A percentile compares a stretch with the other conserved stretches of the same genome.
These are phyloP conservation scores for Potorous gilbertii DNA, from an alignment of 2,797 vertebrate genomes.

Conservation along the genomic window DNA sequence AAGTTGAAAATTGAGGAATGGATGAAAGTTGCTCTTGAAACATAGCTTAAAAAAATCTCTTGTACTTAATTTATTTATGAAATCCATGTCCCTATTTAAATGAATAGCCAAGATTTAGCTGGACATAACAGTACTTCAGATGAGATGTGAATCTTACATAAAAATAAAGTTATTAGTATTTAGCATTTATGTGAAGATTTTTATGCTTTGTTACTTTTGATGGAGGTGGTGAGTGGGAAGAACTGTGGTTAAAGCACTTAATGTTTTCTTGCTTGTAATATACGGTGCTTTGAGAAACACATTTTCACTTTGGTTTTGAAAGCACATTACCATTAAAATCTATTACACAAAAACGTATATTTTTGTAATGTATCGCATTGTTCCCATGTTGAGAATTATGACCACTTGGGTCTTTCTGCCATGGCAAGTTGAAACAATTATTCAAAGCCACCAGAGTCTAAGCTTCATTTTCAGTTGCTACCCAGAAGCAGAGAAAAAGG, in stretches of 20 bases:
- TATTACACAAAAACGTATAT: slow-evolving; percentile 4
- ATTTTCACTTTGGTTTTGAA: slow-evolving; percentile 21
- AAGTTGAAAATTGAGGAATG: background rate
- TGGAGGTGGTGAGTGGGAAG: background rate
- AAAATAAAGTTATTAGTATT: slow-evolving; percentile 42
- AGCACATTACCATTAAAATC: slow-evolving; percentile 7
- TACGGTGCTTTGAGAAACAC: background rate
- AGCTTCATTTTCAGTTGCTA: slow-evolving; percentile 18
- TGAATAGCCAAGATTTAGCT: background rate
- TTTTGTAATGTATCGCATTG: slow-evolving; percentile 18
- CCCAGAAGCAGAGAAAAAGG: background rate
- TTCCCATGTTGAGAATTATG: slow-evolving; percentile 13
- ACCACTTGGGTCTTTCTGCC: background rate
- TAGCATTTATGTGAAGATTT: background rate
- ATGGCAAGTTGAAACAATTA: slow-evolving; percentile 24
- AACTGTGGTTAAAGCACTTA: background rate
- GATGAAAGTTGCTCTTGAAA: background rate
- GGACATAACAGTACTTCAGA: slow-evolving; percentile 32
- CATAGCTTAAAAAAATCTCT: background rate
- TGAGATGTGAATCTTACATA: slow-evolving; percentile 16
- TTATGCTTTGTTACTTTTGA: slow-evolving; percentile 13
- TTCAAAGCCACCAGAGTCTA: background rate
- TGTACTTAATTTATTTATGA: slow-evolving; percentile 19
- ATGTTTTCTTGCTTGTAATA: background rate
- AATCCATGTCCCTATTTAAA: slow-evolving; percentile 29